Conservation (phyloP, 1,140 invertebrate genomes). For the Octopus sinensis region DNA sequence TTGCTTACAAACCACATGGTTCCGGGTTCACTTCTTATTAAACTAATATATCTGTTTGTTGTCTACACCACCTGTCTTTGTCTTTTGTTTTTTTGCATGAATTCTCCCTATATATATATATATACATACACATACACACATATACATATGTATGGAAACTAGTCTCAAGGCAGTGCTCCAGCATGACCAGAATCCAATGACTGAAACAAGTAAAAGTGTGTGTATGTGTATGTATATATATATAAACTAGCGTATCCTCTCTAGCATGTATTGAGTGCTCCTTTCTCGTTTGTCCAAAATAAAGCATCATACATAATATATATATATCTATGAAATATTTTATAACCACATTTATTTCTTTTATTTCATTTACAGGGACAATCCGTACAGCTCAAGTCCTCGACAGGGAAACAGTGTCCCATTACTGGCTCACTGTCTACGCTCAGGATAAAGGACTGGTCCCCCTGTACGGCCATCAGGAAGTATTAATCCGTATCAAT, state of each 20-base stretch:
- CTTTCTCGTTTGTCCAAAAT: background rate
- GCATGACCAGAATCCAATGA: too few species aligned
- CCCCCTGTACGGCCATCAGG: slow-evolving; percentile 68
- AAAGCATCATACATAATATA: background rate
- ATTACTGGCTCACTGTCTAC: slow-evolving; percentile 91
- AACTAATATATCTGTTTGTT: too few species aligned
- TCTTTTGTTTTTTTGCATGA: too few species aligned
- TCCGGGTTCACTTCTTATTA: too few species aligned
- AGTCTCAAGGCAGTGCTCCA: too few species aligned
- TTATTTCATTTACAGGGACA: slow-evolving; percentile 67
- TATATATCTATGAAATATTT: background rate
- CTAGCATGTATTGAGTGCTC: background rate
- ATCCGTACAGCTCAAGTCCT: slow-evolving; percentile 78
- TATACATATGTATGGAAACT: background rate
- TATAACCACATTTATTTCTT: slow-evolving; percentile 9
- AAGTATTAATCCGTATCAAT: slow-evolving; percentile 80
- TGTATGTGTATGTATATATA: background rate
- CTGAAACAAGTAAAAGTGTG: background rate
- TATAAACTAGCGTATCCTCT: background rate
- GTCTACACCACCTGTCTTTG: too few species aligned
- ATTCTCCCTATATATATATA: background rate
- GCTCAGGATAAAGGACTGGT: slow-evolving; percentile 87
- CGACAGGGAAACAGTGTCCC: slow-evolving; percentile 80
- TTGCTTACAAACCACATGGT: too few species aligned
- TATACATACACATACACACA: background rate